Base-by-base conservation (phyloP, 2,797 vertebrate genomes). In the Acridotheres tristis region DNA sequence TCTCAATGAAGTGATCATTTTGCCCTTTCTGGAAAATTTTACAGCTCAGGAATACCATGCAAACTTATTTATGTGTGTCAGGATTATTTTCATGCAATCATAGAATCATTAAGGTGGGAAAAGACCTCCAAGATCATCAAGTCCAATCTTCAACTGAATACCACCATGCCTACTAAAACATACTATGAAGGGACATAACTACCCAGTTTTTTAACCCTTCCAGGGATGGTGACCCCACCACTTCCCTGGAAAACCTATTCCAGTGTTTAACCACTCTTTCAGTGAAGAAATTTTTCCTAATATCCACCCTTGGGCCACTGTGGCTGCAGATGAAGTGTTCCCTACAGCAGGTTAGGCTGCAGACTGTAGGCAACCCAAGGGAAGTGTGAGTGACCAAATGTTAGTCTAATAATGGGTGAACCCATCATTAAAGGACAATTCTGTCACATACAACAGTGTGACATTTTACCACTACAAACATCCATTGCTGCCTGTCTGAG, bases 381-480 rank as follows among this genome's bases (percentile, higher is more conserved):
- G 78, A 85, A 10, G 11, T 17, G 18, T 4, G 17, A 76, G 43
- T 55, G 57, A 30, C 53, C 78, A 71, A 9, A 45, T 29, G 9
- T 4, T 57, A 45, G 15, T 26, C 61, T 42, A 42, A 42, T 42
- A 15, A 42, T 53, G 65, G 48, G 18, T 53, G 42, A 57, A 81
- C 11, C 21, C 29, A 5, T 54, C 3, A 0, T 25, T 23, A 57
- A 30, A 6, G 26, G 7, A 21, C 27, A 71, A 9, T 7, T 27
- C 43, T 50, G n/a, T 75, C 59, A 50, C 1, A 0, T 6, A 34
- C 7, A 45, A 34, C 7, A 45, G 5, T 1, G 16, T 34, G 76
- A 34, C 43, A 40, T 45, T 88, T 85, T 30, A 68, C 38, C 26
- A 10, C n/a, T 38, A 16, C 36, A 59, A 15, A 30, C 32, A 74